phyloP scores from a whole-genome alignment of 2,113 vertebrate species.

The Burhinus bistriatus region DNA sequence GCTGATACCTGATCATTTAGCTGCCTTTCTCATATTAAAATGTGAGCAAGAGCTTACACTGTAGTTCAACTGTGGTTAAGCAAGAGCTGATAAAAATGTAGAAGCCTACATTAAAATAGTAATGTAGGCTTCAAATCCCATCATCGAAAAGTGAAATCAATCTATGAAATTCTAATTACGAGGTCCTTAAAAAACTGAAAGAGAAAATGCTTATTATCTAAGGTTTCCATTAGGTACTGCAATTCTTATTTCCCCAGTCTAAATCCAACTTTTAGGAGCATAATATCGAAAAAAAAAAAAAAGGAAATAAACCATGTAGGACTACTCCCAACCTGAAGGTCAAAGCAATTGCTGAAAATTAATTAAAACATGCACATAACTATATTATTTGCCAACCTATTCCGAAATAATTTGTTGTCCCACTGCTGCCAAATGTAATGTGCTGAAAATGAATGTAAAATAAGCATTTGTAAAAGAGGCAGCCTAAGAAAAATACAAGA shows the following conservation, averaged over 20 bases:
- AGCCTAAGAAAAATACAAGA: not conserved
- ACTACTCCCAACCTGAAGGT: not conserved
- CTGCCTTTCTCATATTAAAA: not conserved
- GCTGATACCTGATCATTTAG: accelerated
- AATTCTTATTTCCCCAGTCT: not conserved
- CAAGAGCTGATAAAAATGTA: not conserved
- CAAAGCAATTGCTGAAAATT: not conserved
- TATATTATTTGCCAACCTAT: not conserved
- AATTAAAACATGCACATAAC: not conserved
- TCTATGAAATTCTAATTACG: not conserved
- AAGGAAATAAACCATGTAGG: not conserved
- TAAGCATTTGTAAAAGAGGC: not conserved
- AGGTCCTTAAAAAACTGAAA: not conserved
- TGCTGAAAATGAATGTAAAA: not conserved
- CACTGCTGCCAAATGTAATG: not conserved
- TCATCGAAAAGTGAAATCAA: not conserved
- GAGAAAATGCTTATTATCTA: not conserved
- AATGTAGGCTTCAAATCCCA: not conserved
- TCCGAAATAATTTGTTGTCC: not conserved
- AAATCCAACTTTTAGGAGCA: not conserved
- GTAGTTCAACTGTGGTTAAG: not conserved
- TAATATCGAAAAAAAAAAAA: not conserved
- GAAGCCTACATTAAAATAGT: not conserved
- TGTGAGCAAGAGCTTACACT: not conserved
- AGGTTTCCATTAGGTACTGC: not conserved